phyloP scores from a whole-genome alignment of 2,888 invertebrate species.

The Parthenolecanium corni region DNA sequence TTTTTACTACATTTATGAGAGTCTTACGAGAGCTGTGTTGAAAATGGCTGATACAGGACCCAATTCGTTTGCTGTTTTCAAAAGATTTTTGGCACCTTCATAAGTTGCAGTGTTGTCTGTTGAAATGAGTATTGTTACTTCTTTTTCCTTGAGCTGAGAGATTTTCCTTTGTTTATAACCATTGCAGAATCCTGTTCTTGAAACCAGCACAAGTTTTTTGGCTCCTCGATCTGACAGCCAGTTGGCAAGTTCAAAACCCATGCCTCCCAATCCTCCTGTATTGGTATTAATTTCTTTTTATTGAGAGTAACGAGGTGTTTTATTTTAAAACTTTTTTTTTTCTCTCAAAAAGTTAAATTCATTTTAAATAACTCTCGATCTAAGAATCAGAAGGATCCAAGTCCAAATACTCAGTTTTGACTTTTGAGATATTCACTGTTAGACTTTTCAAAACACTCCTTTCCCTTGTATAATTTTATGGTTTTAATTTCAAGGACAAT shows the following conservation, averaged over 20 bases:
- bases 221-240: slow-evolving; percentile 29
- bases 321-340: background rate
- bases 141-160: slow-evolving; percentile 16
- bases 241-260: slow-evolving; percentile 31
- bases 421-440: too few species aligned
- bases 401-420: too few species aligned
- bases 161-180: slow-evolving; percentile 30
- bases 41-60: slow-evolving; percentile 29
- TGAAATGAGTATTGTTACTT: slow-evolving; percentile 24
- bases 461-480: too few species aligned
- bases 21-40: slow-evolving; percentile 29
- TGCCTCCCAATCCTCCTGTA: slow-evolving; percentile 32
- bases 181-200: slow-evolving; percentile 30
- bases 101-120: slow-evolving; percentile 26
- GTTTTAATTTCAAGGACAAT: too few species aligned
- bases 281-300: too few species aligned
- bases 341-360: background rate
- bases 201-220: slow-evolving; percentile 29
- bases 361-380: background rate
- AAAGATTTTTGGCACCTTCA: slow-evolving; percentile 25
- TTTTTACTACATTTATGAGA: too few species aligned
- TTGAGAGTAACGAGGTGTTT: background rate
- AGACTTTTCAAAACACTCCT: too few species aligned
- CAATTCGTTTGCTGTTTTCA: slow-evolving; percentile 33
- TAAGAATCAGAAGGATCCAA: too few species aligned